Conservation (phyloP, 92 coral and sea anemone species). For the Muricea muricata region DNA sequence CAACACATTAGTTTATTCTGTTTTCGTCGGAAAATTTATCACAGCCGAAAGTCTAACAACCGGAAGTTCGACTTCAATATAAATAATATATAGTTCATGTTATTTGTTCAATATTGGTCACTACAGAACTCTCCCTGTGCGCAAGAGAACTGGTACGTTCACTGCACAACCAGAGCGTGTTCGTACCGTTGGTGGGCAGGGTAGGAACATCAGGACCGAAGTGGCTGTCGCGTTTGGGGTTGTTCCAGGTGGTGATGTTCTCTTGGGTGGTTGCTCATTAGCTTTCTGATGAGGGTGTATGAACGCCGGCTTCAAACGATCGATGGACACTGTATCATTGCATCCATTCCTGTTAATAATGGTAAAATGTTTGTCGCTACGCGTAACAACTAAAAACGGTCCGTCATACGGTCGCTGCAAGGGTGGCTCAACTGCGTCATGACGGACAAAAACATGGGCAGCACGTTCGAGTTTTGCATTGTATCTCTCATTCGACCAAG, state of each 20-base stretch:
- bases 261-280: neutral
- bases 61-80: too few relatives aligned
- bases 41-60: too few relatives aligned
- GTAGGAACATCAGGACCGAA: neutral
- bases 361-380: neutral
- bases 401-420: constrained; percentile 22
- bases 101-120: too few relatives aligned
- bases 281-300: neutral
- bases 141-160: neutral
- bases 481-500: neutral
- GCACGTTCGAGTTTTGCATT: neutral
- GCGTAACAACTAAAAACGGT: neutral
- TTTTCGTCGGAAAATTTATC: too few relatives aligned
- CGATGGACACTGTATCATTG: constrained; percentile 5
- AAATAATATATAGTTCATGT: too few relatives aligned
- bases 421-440: constrained; percentile 2
- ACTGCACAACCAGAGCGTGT: constrained; percentile 8
- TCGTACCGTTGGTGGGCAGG: neutral
- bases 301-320: neutral
- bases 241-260: neutral
- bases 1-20: too few relatives aligned
- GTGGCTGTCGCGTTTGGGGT: neutral
- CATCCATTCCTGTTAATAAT: neutral
- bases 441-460: neutral
- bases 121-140: constrained; percentile 16